These are phyloP conservation scores for Blastobasis lacticolella DNA, from an alignment of 2,888 invertebrate genomes.

Conservation along the genomic window DNA sequence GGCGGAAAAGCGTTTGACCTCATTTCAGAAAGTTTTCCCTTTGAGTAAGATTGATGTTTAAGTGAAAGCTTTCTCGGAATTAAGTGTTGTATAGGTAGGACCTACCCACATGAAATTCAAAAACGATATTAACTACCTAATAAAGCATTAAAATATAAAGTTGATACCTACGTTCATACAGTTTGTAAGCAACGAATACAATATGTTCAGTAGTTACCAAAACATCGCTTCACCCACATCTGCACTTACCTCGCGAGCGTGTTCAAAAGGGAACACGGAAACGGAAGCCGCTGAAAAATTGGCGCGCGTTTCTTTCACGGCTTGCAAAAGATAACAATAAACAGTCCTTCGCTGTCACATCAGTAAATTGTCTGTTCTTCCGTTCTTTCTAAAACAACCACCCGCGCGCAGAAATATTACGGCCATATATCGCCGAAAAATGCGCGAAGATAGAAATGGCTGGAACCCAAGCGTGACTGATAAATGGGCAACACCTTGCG, in stretches of 20 bases:
- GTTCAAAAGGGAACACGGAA: too few relatives aligned
- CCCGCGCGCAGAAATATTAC: constrained; percentile 38
- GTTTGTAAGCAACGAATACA: too few relatives aligned
- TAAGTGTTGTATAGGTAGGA: too few relatives aligned
- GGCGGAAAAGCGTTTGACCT: constrained; percentile 53
- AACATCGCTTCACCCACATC: too few relatives aligned
- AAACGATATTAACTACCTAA: too few relatives aligned
- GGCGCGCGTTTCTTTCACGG: not conserved
- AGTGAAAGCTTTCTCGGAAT: too few relatives aligned
- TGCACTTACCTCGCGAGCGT: too few relatives aligned
- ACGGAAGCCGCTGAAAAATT: too few relatives aligned
- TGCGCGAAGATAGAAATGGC: constrained; percentile 33
- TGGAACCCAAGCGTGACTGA: constrained; percentile 48
- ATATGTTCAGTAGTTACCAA: too few relatives aligned
- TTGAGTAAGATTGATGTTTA: constrained; percentile 60
- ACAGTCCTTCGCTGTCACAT: constrained; percentile 18
- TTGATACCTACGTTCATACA: too few relatives aligned
- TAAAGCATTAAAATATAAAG: too few relatives aligned
- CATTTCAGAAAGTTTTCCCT: constrained; percentile 50
- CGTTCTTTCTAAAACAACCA: constrained; percentile 30
- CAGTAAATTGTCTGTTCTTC: constrained; percentile 25
- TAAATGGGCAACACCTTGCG: constrained; percentile 57
- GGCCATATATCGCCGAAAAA: constrained; percentile 40
- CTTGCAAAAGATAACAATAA: constrained; percentile 1
- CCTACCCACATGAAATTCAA: too few relatives aligned